These are phyloP conservation scores for Neopelma chrysocephalum DNA, from an alignment of 2,797 vertebrate genomes.

Conservation along the genomic window DNA sequence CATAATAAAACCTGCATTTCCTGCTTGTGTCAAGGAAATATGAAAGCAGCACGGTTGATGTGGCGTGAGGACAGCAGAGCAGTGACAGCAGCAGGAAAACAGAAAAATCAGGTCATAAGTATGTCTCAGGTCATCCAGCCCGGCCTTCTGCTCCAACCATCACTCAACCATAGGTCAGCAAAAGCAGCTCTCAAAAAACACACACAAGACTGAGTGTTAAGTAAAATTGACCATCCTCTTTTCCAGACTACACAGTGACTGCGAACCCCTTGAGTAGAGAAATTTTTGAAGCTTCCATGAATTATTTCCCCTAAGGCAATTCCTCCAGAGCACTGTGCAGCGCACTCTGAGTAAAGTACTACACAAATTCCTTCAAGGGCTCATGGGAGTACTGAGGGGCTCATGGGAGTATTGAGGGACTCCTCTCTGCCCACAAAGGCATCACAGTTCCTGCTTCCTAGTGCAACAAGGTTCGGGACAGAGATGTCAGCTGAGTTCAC, in stretches of 20 bases:
- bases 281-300: neutral
- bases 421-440: neutral
- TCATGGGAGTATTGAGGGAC: accelerated
- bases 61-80: neutral
- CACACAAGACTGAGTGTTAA: neutral
- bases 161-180: neutral
- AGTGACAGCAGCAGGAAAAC: neutral
- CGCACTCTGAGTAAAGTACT: accelerated
- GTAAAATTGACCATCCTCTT: neutral
- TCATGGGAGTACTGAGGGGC: too few relatives aligned
- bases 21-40: neutral
- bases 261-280: neutral
- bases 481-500: neutral
- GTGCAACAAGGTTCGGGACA: neutral
- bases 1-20: accelerated
- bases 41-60: neutral
- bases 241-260: neutral
- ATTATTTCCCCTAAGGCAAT: neutral
- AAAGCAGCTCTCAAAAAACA: neutral
- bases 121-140: neutral
- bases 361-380: neutral
- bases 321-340: accelerated
- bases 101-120: neutral
- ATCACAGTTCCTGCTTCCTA: accelerated
- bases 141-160: neutral